Evolutionary conservation across 2,113 vertebrate genomes (phyloP), one percentile per base, ranked within the genome.

Genomic region (Monopterus albus): DNA sequence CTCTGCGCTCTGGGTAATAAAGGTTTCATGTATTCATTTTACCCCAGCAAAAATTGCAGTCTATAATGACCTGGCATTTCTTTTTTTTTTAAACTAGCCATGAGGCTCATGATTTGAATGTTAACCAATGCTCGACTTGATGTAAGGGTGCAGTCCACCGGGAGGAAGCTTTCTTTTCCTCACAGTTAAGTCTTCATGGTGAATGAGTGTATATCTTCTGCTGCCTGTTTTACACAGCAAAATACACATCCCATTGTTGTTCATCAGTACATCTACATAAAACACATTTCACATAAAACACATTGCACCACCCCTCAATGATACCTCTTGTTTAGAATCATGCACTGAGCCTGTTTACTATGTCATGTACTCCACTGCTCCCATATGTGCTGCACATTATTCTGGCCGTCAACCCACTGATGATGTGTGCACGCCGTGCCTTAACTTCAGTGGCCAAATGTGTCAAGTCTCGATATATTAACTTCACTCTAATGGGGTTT

Each of bases 11-110:
- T 91, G 93, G 93, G 92, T 94, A 94, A 94, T 94, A 93, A 93
- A 92, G 91, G 86, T 94, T 93, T 93, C 90, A 94, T 94, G 91
- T 93, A 93, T 94, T 93, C 92, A 70, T 93, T 93, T 93, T 92
- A 89, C 81, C 82, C 82, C 7, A 60, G 90, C 78, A 89, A 94
- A 92, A 93, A 92, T 80, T 89, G 88, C 87, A 68, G 91, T 93
- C 91, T 87, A 93, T 93, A 93, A 94, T 92, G 92, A 93, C 89
- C 89, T 93, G 92, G 91, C 92, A 90, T 94, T 93, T 92, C 83
- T 91, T 89, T 86, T 91, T 89, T 86, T 89, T 91, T 92, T 74
- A 81, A 92, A 91, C 88, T 88, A 90, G 87, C 86, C 87, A 79
- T 79, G 78, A 89, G 81, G 73, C 61, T 81, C 83, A 84, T 90